These are phyloP conservation scores for Drosophila parvula DNA, from an alignment of 1,140 invertebrate species.

Conservation along the genomic window DNA sequence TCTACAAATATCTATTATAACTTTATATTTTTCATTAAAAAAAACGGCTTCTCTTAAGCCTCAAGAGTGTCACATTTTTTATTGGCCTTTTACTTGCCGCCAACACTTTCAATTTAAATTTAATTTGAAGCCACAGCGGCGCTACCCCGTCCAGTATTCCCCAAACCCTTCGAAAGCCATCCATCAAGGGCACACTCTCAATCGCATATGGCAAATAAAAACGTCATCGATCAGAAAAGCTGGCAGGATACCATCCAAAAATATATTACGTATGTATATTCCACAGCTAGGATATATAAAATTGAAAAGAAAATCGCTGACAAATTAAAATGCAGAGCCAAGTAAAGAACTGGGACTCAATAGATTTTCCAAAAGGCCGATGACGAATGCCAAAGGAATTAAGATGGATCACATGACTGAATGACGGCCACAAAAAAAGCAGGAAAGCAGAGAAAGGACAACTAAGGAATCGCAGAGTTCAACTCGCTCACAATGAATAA, in stretches of 20 bases:
- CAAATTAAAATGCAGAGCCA: constrained; percentile 80
- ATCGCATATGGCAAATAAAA: constrained; percentile 68
- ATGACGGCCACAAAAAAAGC: constrained; percentile 60
- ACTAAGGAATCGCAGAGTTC: constrained; percentile 55
- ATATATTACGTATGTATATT: constrained; percentile 30
- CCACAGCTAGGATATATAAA: constrained; percentile 26
- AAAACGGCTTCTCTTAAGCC: too few relatives aligned
- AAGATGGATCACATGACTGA: constrained; percentile 80
- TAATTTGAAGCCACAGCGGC: constrained; percentile 25
- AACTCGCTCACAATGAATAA: constrained; percentile 41
- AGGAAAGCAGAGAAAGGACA: constrained; percentile 16
- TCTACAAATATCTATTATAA: neutral
- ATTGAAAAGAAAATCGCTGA: constrained; percentile 64
- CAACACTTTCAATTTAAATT: constrained; percentile 63
- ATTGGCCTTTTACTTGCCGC: constrained; percentile 5
- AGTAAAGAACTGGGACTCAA: constrained; percentile 56
- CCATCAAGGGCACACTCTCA: constrained; percentile 54
- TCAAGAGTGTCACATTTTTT: neutral
- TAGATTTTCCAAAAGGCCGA: constrained; percentile 63
- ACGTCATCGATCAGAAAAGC: constrained; percentile 77
- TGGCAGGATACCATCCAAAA: constrained; percentile 65
- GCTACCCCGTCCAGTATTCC: constrained; percentile 7
- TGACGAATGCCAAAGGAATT: constrained; percentile 81
- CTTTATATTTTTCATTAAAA: too few relatives aligned
- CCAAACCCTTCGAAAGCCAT: constrained; percentile 28